These are phyloP conservation scores for Steromphala cineraria DNA, from an alignment of 2,888 invertebrate species.

Conservation along the genomic window DNA sequence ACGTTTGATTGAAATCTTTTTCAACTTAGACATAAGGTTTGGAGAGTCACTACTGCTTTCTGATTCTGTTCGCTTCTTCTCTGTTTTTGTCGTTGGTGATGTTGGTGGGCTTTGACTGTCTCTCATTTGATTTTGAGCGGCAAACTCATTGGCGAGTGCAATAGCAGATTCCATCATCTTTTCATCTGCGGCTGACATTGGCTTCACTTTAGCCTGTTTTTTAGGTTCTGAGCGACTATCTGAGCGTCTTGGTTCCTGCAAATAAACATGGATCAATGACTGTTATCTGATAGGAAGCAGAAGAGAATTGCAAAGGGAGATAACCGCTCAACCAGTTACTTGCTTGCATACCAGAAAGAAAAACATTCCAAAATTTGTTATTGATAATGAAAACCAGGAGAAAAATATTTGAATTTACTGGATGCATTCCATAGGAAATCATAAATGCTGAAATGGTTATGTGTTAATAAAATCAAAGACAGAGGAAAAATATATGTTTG, in stretches of 20 bases:
- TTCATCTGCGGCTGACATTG: constrained; percentile 94
- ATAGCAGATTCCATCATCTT: constrained; percentile 94
- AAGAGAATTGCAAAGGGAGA: too few relatives aligned
- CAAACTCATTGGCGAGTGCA: constrained; percentile 93
- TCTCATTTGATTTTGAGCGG: constrained; percentile 71
- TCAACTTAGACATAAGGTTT: constrained; percentile 56
- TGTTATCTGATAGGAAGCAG: too few relatives aligned
- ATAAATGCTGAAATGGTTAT: too few relatives aligned
- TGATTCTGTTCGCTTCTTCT: constrained; percentile 42
- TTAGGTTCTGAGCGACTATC: constrained; percentile 43
- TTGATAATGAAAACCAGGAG: too few relatives aligned
- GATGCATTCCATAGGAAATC: too few relatives aligned
- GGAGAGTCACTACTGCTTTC: constrained; percentile 56
- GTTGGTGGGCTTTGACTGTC: constrained; percentile 43
- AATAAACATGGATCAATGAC: neutral
- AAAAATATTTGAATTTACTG: too few relatives aligned
- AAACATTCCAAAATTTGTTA: too few relatives aligned
- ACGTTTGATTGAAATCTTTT: constrained; percentile 73
- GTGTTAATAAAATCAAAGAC: too few relatives aligned
- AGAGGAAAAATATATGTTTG: too few relatives aligned
- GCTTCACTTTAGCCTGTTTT: constrained; percentile 82
- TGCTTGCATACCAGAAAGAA: too few relatives aligned
- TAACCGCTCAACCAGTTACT: too few relatives aligned
- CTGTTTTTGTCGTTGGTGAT: constrained; percentile 34
- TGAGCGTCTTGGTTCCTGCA: constrained; percentile 36